Conservation (phyloP, 2,888 invertebrate species). For the Abrostola triplasia region DNA sequence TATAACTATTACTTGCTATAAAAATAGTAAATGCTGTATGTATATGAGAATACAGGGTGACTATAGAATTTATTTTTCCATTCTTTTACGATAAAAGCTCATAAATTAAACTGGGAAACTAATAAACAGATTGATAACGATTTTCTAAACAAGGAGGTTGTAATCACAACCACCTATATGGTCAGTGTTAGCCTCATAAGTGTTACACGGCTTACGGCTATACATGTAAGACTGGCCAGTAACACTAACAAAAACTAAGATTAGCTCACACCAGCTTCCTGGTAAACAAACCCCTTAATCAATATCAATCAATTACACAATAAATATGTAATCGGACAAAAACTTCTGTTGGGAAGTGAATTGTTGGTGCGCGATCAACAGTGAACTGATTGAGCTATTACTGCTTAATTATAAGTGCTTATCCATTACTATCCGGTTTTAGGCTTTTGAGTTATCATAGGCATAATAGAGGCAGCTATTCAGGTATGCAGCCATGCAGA, state of each 20-base stretch:
- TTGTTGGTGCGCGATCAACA: conserved; percentile 34
- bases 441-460: neutral
- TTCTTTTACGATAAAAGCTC: conserved; percentile 1
- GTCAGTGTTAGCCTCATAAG: neutral
- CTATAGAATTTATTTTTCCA: conserved; percentile 9
- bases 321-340: conserved; percentile 25
- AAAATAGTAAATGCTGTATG: too few species aligned
- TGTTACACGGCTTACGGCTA: neutral
- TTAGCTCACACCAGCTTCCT: conserved; percentile 43
- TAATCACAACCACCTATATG: too few species aligned
- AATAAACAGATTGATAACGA: conserved; percentile 9
- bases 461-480: neutral
- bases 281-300: conserved; percentile 10
- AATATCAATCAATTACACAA: conserved; percentile 17
- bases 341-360: conserved; percentile 47
- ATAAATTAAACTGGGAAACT: neutral
- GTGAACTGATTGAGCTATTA: conserved; percentile 20
- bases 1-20: too few species aligned
- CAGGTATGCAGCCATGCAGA: too few species aligned
- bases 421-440: neutral
- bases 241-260: conserved; percentile 25
- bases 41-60: conserved; percentile 1
- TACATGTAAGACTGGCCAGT: neutral
- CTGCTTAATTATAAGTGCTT: conserved; percentile 11
- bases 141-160: neutral